Percentiles rank a stretch among this genome's conserved stretches.
Conservation (phyloP, 2,888 invertebrate species). For the Ellobium chinense region DNA sequence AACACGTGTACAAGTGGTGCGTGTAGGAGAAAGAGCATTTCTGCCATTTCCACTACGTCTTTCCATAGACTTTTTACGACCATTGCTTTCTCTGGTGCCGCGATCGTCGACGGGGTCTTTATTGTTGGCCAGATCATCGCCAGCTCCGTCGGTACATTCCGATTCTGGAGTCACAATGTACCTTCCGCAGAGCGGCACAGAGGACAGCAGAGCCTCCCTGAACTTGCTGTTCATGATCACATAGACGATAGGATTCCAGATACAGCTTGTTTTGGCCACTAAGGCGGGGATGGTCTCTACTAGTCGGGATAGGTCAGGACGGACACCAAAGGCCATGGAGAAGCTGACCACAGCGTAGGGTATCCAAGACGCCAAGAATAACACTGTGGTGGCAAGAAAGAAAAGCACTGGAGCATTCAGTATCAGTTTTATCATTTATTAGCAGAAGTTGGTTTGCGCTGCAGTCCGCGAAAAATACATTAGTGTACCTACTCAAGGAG, state of each 20-base stretch:
- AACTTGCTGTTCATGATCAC: slow-evolving; percentile 69
- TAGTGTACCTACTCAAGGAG: too few species aligned
- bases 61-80: neutral
- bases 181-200: slow-evolving; percentile 49
- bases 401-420: too few species aligned
- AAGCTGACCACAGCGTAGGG: slow-evolving; percentile 70
- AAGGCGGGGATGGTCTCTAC: slow-evolving; percentile 61
- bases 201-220: slow-evolving; percentile 55
- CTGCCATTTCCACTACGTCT: neutral
- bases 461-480: too few species aligned
- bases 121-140: neutral
- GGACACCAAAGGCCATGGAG: slow-evolving; percentile 59
- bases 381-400: too few species aligned
- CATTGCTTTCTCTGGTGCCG: neutral
- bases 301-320: slow-evolving; percentile 53
- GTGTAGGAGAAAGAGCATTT: too few species aligned
- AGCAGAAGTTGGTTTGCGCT: too few species aligned
- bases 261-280: slow-evolving; percentile 64
- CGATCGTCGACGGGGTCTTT: neutral
- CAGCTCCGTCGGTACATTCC: neutral
- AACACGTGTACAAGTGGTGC: too few species aligned
- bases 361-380: slow-evolving; percentile 63
- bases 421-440: too few species aligned
- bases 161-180: neutral
- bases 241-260: slow-evolving; percentile 71